phyloP scores from a whole-genome alignment of 1,140 invertebrate species.

The Sitodiplosis mosellana region DNA sequence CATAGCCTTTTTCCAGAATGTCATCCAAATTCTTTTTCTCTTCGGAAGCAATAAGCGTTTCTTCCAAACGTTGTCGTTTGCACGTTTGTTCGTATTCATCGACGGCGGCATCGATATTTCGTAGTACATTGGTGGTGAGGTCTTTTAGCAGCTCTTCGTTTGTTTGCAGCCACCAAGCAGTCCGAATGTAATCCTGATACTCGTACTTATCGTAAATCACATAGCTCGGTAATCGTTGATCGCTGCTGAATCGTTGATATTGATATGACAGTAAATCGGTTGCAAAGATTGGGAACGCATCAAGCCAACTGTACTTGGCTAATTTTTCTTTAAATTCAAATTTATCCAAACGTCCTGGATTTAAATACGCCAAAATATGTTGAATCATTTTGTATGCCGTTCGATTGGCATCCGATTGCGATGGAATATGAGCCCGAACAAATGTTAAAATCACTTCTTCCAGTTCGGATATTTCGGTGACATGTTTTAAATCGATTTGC shows the following conservation, averaged over 20 bases:
- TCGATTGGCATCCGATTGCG: constrained; percentile 2
- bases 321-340: not conserved
- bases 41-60: no score
- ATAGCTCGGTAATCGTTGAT: not conserved
- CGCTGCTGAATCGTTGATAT: not conserved
- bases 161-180: constrained; percentile 1
- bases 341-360: not conserved
- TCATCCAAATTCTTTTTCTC: no score
- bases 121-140: no score
- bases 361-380: constrained; percentile 6
- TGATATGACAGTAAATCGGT: not conserved
- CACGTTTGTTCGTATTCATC: no score
- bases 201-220: constrained; percentile 1
- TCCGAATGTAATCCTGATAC: not conserved
- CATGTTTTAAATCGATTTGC: not conserved
- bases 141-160: no score
- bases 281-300: not conserved
- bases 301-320: not conserved
- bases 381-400: constrained; percentile 8
- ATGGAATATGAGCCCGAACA: not conserved
- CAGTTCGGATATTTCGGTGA: not conserved
- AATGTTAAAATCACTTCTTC: not conserved
- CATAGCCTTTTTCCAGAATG: no score
- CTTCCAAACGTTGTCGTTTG: no score
- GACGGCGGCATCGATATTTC: no score